These are phyloP conservation scores for Marasmarcha lunaedactyla DNA, from an alignment of 2,888 invertebrate genomes.

Conservation along the genomic window DNA sequence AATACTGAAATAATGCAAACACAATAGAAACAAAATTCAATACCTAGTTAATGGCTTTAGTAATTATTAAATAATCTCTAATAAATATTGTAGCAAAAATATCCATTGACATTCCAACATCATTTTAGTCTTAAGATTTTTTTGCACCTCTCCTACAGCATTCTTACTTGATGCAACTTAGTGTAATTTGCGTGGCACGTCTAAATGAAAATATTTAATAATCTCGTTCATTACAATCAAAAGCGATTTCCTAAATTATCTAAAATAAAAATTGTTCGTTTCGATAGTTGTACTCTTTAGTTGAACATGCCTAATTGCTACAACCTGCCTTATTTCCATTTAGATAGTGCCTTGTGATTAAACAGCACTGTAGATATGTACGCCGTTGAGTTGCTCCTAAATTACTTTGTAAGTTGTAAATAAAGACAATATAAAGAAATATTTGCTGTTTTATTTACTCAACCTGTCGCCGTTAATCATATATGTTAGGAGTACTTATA, in stretches of 20 bases:
- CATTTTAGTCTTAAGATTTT: background rate
- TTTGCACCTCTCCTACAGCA: too few species aligned
- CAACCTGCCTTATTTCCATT: conserved; percentile 15
- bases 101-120: background rate
- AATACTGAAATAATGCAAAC: background rate
- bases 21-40: background rate
- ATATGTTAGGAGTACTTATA: too few species aligned
- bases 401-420: conserved; percentile 54
- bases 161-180: background rate
- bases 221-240: background rate
- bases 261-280: too few species aligned
- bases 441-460: too few species aligned
- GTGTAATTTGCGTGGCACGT: background rate
- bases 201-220: too few species aligned
- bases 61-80: background rate
- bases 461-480: too few species aligned
- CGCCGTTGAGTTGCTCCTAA: conserved; percentile 37
- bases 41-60: background rate
- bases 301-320: too few species aligned
- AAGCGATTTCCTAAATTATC: background rate
- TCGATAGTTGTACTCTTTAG: too few species aligned
- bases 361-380: conserved; percentile 35
- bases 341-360: conserved; percentile 37
- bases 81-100: background rate
- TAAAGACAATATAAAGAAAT: conserved; percentile 26